Conservation (phyloP, 2,888 invertebrate genomes). For the Aleiodes alternator region DNA sequence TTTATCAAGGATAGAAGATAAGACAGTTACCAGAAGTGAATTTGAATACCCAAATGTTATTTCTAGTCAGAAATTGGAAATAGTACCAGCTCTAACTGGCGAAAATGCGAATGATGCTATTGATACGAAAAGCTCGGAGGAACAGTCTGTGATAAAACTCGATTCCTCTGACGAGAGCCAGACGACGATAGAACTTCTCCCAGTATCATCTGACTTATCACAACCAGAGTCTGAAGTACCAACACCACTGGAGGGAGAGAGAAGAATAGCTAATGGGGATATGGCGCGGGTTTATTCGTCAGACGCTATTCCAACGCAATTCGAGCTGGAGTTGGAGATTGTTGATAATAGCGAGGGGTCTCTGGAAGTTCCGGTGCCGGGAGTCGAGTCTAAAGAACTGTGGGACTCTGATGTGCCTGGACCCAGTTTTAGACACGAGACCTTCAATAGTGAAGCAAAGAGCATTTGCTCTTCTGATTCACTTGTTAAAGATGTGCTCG, state of each 20-base stretch:
- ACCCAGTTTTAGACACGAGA: conserved; percentile 13
- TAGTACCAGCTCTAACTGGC: neutral
- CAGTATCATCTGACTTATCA: conserved; percentile 65
- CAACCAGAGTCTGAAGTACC: conserved; percentile 52
- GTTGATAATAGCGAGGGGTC: conserved; percentile 63
- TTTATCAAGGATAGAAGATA: neutral
- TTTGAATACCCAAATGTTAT: conserved; percentile 24
- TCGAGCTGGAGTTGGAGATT: conserved; percentile 69
- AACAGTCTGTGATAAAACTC: conserved; percentile 66
- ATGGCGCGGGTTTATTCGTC: conserved; percentile 61
- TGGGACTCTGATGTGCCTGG: conserved; percentile 5
- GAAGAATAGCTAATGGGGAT: conserved; percentile 39
- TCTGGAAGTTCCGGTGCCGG: conserved; percentile 57
- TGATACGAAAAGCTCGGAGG: conserved; percentile 41
- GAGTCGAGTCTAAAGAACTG: neutral
- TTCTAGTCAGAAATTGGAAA: conserved; percentile 36
- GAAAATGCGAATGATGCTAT: conserved; percentile 16
- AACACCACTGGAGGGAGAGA: conserved; percentile 35
- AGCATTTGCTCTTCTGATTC: conserved; percentile 64
- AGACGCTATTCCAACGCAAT: conserved; percentile 68
- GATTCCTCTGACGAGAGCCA: conserved; percentile 73
- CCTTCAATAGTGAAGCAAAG: conserved; percentile 23
- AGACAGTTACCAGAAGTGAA: conserved; percentile 24
- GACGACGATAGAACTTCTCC: conserved; percentile 70
- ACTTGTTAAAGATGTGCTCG: conserved; percentile 70